Evolutionary conservation across 2,113 vertebrate genomes (phyloP), one percentile per base, ranked within the genome.

Genomic region (Strix aluco): DNA sequence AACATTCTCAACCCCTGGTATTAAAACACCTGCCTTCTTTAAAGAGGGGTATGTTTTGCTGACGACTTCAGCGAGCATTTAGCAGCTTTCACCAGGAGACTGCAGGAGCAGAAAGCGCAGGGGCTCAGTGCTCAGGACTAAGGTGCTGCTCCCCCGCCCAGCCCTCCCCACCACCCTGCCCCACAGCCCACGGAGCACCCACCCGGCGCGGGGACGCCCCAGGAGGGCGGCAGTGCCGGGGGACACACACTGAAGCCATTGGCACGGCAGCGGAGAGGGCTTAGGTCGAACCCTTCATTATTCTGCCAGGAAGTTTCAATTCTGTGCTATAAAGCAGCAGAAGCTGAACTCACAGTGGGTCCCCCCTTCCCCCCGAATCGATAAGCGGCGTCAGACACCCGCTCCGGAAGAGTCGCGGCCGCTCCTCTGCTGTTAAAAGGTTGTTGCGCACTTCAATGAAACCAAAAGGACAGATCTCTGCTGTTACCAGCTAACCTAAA

Each of bases 171-270:
- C 1, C 2, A 16, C 49, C n/a, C 57, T 36, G 25, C 52, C 69
- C 46, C 1, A 3, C 22, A 15, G 57, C 63, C 40, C 12, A 10
- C 5, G 1, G 34, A 59, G 80, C 34, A 10, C 20, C 80, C 63
- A 25, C 8, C 46, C 2, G 1, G 44, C 32, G 54, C 2, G 0
- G 69, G 58, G 65, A 55, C 1, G 1, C 10, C 46, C 44, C 4
- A 1, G 11, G 63, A 47, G 58, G 42, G 26, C 6, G 38, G 46
- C 46, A 34, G 6, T 0, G 7, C 59, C 44, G 4, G 6, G 27
- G 19, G 38, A 9, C 19, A n/a, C 52, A 4, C 38, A 3, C n/a
- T 12, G 21, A 3, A 61, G 36, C 30, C 2, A 0, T 6, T 4
- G 17, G 51, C 38, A 2, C 0, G 19, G 63, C 6, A 1, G 11